phyloP scores from a whole-genome alignment of 2,888 invertebrate species.

The Cheilosia pagana region DNA sequence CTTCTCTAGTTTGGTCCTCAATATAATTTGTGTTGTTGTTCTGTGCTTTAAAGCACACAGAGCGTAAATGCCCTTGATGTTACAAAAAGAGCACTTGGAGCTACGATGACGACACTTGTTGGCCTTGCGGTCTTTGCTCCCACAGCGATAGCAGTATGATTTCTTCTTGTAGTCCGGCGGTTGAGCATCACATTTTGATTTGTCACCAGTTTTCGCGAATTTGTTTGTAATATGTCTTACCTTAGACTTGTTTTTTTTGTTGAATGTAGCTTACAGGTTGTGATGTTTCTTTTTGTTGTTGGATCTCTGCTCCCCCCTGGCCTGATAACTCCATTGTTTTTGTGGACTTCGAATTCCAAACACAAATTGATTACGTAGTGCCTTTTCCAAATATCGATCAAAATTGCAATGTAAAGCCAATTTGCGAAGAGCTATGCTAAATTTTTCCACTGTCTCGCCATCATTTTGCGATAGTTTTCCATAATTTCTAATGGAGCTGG shows the following conservation, averaged over 20 bases:
- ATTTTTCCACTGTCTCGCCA: constrained; percentile 32
- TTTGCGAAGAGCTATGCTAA: constrained; percentile 23
- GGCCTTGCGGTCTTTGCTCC: constrained; percentile 30
- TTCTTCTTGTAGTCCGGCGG: constrained; percentile 19
- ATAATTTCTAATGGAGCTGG: constrained; percentile 77
- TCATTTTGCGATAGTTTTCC: constrained; percentile 75
- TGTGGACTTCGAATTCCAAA: constrained; percentile 38
- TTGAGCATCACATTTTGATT: constrained; percentile 11
- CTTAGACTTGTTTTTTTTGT: too few species aligned
- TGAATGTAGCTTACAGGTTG: too few species aligned
- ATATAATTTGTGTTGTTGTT: constrained; percentile 39
- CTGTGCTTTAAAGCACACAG: constrained; percentile 25
- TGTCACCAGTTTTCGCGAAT: constrained; percentile 8
- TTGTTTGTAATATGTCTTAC: constrained; percentile 30
- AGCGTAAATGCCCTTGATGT: constrained; percentile 18
- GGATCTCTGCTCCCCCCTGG: constrained; percentile 36
- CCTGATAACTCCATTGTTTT: constrained; percentile 40
- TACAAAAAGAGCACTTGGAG: constrained; percentile 21
- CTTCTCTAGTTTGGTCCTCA: constrained; percentile 20
- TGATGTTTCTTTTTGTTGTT: constrained; percentile 21
- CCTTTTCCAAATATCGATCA: constrained; percentile 23
- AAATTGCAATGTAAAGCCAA: constrained; percentile 25
- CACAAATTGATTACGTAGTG: constrained; percentile 44
- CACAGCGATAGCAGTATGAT: constrained; percentile 32
- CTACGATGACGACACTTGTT: constrained; percentile 31